These are phyloP conservation scores for Agapornis roseicollis DNA, from an alignment of 2,113 vertebrate genomes.

Conservation along the genomic window DNA sequence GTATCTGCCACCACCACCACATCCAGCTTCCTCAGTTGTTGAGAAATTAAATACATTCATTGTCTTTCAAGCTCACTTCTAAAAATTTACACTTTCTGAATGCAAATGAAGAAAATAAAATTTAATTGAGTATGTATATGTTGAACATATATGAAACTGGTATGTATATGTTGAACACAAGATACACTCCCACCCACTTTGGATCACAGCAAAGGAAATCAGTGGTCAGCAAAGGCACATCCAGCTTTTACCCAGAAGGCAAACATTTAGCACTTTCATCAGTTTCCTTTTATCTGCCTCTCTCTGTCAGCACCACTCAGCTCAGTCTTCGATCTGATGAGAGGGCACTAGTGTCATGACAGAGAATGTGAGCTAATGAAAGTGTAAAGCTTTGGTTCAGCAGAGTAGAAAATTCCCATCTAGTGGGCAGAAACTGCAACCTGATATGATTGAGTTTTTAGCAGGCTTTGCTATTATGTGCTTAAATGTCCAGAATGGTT, in stretches of 20 bases:
- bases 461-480: not conserved
- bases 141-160: not conserved
- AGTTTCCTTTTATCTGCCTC: conserved; percentile 26
- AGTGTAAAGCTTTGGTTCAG: conserved; percentile 81
- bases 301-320: conserved; percentile 67
- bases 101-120: not conserved
- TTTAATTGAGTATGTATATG: not conserved
- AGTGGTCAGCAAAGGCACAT: not conserved
- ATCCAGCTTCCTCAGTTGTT: not conserved
- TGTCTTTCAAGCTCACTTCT: not conserved
- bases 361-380: conserved; percentile 86
- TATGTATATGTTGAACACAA: not conserved
- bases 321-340: conserved; percentile 58
- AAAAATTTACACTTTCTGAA: not conserved
- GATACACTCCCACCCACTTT: not conserved
- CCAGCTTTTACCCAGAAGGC: conserved; percentile 15
- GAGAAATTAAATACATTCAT: not conserved
- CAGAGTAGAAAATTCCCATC: conserved; percentile 86
- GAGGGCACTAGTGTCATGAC: conserved; percentile 79
- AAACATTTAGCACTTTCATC: conserved; percentile 35
- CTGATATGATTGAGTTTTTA: conserved; percentile 75
- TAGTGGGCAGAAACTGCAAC: conserved; percentile 77
- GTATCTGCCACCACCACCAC: not conserved
- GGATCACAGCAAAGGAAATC: not conserved
- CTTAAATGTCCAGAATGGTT: not conserved